Evolutionary conservation across 2,797 vertebrate species (phyloP), one percentile per base, ranked within the genome.

Genomic region (Karalla daura): DNA sequence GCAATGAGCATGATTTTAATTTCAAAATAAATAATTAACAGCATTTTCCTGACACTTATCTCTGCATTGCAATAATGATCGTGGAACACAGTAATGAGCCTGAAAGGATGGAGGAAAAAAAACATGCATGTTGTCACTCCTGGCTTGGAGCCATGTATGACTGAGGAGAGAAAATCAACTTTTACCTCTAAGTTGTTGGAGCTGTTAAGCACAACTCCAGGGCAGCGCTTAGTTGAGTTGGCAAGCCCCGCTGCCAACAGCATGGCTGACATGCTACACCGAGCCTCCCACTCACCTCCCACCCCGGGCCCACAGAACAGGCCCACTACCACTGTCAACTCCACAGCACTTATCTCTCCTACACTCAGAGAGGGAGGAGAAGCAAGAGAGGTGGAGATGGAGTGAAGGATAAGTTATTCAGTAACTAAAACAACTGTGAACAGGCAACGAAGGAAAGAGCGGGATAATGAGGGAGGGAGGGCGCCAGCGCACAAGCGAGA

Each of bases 211-310:
- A 5, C 66, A 79, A 79, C 74, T 87, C 59, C 14, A 70, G 63
- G 62, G 69, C 75, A 80, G 65, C 41, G 40, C 73, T 80, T 47
- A 85, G 70, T 75, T 67, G 74, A 84, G 80, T 69, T 86, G 83
- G 80, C 66, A 81, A 75, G 79, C 83, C 73, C 60, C 1, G 10
- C 75, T 86, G 85, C 83, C 84, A 88, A 76, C 76, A 81, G 85
- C 64, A 55, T 80, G 68, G 79, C 76, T 88, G 88, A 89, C 88
- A 85, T 72, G 86, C 76, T 83, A 84, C 84, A 81, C 77, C 71
- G 7, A 86, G 70, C 84, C 87, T 89, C 86, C 89, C 81, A 90
- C 90, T 91, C 88, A 85, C 83, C 88, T 87, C 85, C 81, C 81
- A 82, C 74, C 84, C 78, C 24, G 0, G 58, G 80, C 80, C 74